Evolutionary conservation across 2,888 invertebrate genomes (phyloP).

Genomic region (Cephus pygmeus): DNA sequence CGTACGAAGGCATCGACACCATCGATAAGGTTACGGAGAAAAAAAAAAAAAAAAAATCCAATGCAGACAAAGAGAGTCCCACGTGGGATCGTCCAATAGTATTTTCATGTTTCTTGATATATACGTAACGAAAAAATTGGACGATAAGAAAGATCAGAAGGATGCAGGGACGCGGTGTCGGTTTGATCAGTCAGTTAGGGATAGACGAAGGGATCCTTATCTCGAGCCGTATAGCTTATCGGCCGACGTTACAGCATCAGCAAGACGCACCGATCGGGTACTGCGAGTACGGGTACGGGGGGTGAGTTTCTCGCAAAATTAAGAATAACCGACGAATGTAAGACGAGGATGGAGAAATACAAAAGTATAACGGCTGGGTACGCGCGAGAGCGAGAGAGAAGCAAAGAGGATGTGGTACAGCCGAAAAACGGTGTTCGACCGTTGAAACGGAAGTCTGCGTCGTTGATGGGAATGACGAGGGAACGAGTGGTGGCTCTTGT

Average conservation of each 20-base stretch:
- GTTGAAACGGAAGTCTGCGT: not conserved
- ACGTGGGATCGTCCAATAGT: no score
- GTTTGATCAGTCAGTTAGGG: not conserved
- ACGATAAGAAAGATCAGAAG: not conserved
- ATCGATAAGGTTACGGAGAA: no score
- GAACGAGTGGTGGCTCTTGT: not conserved
- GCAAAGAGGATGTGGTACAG: not conserved
- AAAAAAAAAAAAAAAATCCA: no score
- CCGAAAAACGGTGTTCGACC: not conserved
- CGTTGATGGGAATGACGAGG: not conserved
- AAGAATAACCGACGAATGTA: not conserved
- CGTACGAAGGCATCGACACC: no score
- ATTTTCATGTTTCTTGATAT: no score
- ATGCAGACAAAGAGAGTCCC: no score
- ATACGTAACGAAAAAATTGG: no score
- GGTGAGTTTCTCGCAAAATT: not conserved
- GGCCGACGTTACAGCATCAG: not conserved
- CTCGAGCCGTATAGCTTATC: not conserved
- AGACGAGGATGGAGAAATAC: not conserved
- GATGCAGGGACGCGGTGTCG: not conserved
- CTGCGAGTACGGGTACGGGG: not conserved
- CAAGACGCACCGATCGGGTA: not conserved
- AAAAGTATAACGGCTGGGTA: not conserved
- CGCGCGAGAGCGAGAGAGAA: slow-evolving; percentile 33
- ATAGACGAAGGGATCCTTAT: not conserved